Conservation (phyloP, 2,888 invertebrate species). For the Liodrosophila aerea region DNA sequence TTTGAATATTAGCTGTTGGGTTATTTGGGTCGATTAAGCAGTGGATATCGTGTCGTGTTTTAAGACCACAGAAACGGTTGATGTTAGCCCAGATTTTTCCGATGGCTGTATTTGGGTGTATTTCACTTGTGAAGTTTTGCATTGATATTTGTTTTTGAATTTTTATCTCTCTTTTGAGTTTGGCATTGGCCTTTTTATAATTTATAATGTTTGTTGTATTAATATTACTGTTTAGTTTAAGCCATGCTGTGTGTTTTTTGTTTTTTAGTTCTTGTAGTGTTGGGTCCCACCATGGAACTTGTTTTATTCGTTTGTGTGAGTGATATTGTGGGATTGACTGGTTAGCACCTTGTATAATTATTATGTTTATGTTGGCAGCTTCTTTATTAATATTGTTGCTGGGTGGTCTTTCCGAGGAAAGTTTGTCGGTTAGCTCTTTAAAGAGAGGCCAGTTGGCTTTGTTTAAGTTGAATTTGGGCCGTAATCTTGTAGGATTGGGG, state of each 20-base stretch:
- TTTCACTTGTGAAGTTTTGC: slow-evolving; percentile 1
- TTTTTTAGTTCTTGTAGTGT: neutral
- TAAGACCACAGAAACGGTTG: neutral
- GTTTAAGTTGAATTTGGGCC: slow-evolving; percentile 1
- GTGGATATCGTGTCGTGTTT: neutral
- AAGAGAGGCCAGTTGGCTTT: slow-evolving; percentile 7
- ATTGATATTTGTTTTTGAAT: neutral
- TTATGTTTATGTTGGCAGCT: slow-evolving; percentile 1
- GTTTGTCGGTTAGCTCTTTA: slow-evolving; percentile 1
- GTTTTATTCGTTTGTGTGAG: neutral
- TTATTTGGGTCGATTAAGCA: neutral
- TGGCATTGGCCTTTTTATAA: neutral
- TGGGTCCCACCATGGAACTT: neutral
- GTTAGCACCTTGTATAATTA: neutral
- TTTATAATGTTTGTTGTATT: no score
- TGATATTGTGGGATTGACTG: neutral
- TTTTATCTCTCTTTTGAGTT: neutral
- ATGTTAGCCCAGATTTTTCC: slow-evolving; percentile 2
- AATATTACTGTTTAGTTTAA: slow-evolving; percentile 1
- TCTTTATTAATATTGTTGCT: neutral
- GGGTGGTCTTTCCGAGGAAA: neutral
- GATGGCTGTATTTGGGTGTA: slow-evolving; percentile 2
- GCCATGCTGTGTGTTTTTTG: slow-evolving; percentile 1
- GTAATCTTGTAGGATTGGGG: neutral
- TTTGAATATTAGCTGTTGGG: neutral